Percentiles rank a stretch among this genome's conserved stretches.
Conservation (phyloP, 2,113 vertebrate species). For the Solea senegalensis region DNA sequence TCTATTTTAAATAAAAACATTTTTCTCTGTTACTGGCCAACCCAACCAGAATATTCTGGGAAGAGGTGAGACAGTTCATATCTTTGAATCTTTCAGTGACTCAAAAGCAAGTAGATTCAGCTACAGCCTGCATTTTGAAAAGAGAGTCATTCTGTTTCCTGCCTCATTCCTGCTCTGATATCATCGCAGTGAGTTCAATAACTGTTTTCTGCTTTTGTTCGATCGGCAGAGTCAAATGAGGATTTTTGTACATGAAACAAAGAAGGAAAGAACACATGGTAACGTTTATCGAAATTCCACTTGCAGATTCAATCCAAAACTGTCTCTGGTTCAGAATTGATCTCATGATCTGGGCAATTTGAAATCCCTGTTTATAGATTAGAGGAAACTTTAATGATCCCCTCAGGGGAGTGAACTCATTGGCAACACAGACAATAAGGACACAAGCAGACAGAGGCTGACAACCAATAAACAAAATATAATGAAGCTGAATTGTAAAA, state of each 20-base stretch:
- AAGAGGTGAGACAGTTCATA: too few relatives aligned
- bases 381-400: slow-evolving; percentile 9
- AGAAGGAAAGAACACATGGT: slow-evolving; percentile 23
- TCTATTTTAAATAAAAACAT: too few relatives aligned
- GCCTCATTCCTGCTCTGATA: not conserved
- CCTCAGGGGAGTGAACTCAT: slow-evolving; percentile 1
- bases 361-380: slow-evolving; percentile 7
- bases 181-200: not conserved
- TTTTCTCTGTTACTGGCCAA: too few relatives aligned
- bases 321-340: slow-evolving; percentile 2
- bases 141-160: not conserved
- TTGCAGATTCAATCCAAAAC: slow-evolving; percentile 6
- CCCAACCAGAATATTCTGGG: too few relatives aligned
- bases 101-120: too few relatives aligned
- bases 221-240: not conserved
- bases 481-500: not conserved
- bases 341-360: not conserved
- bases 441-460: too few relatives aligned
- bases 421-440: not conserved
- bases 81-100: too few relatives aligned
- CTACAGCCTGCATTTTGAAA: too few relatives aligned
- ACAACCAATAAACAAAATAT: not conserved
- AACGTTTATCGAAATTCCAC: slow-evolving; percentile 1
- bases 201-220: not conserved
- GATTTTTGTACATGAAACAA: too few relatives aligned